Evolutionary conservation across 23 tunicate species (phyloP).

Genomic region (Clavelina lepadiformis): DNA sequence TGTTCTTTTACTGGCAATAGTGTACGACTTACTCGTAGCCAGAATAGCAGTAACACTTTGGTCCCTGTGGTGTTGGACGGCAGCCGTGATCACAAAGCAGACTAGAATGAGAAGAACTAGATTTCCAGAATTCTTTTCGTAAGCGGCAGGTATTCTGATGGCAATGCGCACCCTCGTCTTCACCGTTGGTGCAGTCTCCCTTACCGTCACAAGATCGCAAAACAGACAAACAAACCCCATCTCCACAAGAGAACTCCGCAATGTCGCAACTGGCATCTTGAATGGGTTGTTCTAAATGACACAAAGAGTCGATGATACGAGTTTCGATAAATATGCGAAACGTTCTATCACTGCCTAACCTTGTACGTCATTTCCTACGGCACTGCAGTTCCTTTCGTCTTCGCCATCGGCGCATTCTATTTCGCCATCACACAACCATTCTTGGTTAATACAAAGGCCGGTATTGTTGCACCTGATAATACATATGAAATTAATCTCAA

Average conservation of each 20-base stretch:
- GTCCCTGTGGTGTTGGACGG: slow-evolving; percentile 15
- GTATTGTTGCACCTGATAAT: slow-evolving; percentile 10
- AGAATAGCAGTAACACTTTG: slow-evolving; percentile 9
- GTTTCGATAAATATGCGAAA: too few relatives aligned
- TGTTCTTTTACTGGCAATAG: too few relatives aligned
- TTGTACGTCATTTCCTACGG: too few relatives aligned
- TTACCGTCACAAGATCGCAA: slow-evolving; percentile 11
- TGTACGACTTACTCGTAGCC: slow-evolving; percentile 27
- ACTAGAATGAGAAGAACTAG: background rate
- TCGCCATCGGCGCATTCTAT: slow-evolving; percentile 13
- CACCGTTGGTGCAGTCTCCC: slow-evolving; percentile 6
- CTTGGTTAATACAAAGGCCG: background rate
- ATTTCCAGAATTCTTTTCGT: slow-evolving; percentile 10
- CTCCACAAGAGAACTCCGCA: slow-evolving; percentile 4
- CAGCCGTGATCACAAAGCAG: slow-evolving; percentile 24
- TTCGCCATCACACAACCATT: slow-evolving; percentile 23
- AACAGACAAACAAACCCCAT: slow-evolving; percentile 1
- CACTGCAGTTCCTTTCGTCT: slow-evolving; percentile 13
- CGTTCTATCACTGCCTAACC: too few relatives aligned
- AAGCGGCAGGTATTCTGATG: background rate
- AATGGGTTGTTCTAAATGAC: too few relatives aligned
- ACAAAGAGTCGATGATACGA: too few relatives aligned
- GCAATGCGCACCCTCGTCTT: slow-evolving; percentile 20
- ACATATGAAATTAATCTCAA: background rate
- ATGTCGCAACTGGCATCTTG: background rate